Percentiles rank a stretch among this genome's conserved stretches.
Conservation (phyloP, 2,113 vertebrate species). For the Sakesphorus luctuosus region DNA sequence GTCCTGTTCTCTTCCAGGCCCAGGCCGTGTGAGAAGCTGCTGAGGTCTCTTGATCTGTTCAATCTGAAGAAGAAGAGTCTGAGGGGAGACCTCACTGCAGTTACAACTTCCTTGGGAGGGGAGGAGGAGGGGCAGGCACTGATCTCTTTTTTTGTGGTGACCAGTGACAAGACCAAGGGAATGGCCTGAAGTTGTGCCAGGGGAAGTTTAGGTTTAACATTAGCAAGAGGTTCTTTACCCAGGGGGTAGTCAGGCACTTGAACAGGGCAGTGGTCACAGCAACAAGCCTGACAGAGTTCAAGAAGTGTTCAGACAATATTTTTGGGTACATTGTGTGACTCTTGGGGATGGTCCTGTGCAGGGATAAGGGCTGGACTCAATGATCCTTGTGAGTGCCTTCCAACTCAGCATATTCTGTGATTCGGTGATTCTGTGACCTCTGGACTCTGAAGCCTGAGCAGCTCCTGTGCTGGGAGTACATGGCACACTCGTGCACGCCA, state of each 20-base stretch:
- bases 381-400: background rate
- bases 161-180: background rate
- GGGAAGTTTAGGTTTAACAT: background rate
- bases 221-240: background rate
- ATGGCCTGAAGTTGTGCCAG: background rate
- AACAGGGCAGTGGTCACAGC: background rate
- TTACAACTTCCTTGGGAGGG: background rate
- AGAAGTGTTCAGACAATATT: background rate
- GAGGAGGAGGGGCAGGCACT: background rate
- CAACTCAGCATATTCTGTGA: background rate
- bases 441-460: rapidly evolving
- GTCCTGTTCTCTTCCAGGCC: no score
- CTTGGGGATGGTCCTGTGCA: background rate
- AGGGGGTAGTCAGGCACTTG: background rate
- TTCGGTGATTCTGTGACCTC: background rate
- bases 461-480: rapidly evolving
- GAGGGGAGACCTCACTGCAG: no score
- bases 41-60: background rate
- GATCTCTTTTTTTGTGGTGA: background rate
- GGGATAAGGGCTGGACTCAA: background rate
- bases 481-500: background rate
- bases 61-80: background rate
- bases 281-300: background rate
- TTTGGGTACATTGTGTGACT: background rate
- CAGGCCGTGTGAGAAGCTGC: no score